Evolutionary conservation across 2,888 invertebrate genomes (phyloP), one percentile per base, ranked within the genome.

Genomic region (Tridacna gigas): DNA sequence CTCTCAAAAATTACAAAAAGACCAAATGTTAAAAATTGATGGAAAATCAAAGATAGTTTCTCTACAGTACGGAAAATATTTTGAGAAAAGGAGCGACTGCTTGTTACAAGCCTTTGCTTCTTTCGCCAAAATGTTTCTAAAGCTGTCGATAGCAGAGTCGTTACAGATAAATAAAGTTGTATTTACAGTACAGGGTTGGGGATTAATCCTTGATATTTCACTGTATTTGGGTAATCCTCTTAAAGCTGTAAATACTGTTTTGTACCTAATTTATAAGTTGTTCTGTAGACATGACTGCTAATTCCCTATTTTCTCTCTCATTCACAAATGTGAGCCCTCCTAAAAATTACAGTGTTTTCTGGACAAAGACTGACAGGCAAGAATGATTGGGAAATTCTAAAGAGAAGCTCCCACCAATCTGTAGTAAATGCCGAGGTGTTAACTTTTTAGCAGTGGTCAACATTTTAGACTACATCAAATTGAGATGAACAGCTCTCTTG

Each of bases 161-260:
- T n/a, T 20, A 56, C 56, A 20, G n/a, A n/a, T n/a, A n/a, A n/a
- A 1, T 15, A 9, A 5, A 56, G 56, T 9, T 15, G 56, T 56
- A 20, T 56, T 56, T 15, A 20, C 56, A 56, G 20, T 15, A 56
- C 2, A 56, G 56, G 37, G 18, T 20, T 20, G 56, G 56, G 56
- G 20, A 56, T 15, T 56, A 56, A 56, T 15, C 56, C 20, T 56
- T 56, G 56, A 56, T 56, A 56, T 56, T 56, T 15, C 20, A 20
- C 56, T 20, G 56, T 56, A 56, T 66, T 67, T 45, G 67, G 67
- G 28, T 67, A 67, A 67, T 67, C 67, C 67, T 67, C 67, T 67
- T 67, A 67, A 67, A 45, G 67, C 67, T n/a, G 67, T 67, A 67
- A 67, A 67, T 37, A 67, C 67, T 67, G 22, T 67, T 45, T 65